Percentiles rank a stretch among this genome's conserved stretches.
Evolutionary conservation across 2,888 invertebrate species (phyloP).

Genomic region (Ichneumon xanthorius): DNA sequence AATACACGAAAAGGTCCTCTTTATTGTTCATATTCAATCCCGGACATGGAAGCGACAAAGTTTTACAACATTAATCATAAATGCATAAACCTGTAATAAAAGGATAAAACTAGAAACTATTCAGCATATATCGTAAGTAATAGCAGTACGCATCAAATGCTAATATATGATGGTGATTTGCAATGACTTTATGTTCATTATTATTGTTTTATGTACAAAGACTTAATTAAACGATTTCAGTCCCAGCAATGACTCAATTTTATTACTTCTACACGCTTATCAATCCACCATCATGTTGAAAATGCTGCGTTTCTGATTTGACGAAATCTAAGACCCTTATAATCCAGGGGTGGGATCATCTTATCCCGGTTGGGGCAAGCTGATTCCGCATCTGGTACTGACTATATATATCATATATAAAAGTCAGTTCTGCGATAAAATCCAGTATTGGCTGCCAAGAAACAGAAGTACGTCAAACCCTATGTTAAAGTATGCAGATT

Average conservation of each 20-base stretch:
- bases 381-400: no score
- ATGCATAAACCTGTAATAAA: conserved; percentile 77
- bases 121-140: conserved; percentile 80
- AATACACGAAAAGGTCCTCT: conserved; percentile 70
- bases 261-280: not conserved
- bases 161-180: conserved; percentile 83
- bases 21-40: conserved; percentile 73
- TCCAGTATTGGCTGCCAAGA: no score
- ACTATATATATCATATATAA: no score
- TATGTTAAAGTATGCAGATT: no score
- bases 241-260: conserved; percentile 72
- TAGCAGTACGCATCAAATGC: conserved; percentile 82
- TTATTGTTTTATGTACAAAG: conserved; percentile 83
- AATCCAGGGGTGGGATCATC: not conserved
- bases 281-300: not conserved
- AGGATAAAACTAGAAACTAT: conserved; percentile 79
- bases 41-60: conserved; percentile 69
- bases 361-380: no score
- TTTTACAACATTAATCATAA: conserved; percentile 79
- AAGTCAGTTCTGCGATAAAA: no score
- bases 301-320: not conserved
- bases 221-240: conserved; percentile 83
- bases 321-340: not conserved
- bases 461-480: no score
- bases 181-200: conserved; percentile 82